Evolutionary conservation across 2,888 invertebrate species (phyloP).

Genomic region (Halictus quadricinctus): DNA sequence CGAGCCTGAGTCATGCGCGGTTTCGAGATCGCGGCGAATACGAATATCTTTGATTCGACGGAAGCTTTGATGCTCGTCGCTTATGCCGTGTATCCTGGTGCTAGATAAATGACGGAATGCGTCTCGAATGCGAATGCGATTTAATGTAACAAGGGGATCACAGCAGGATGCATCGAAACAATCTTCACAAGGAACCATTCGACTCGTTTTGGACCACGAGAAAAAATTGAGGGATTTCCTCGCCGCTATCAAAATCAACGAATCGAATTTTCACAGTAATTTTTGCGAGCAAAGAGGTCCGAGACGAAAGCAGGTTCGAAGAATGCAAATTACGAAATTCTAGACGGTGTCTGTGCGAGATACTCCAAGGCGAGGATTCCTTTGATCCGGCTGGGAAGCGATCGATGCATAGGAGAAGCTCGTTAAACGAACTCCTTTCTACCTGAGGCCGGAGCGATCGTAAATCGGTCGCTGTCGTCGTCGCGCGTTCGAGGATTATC

Average conservation of each 20-base stretch:
- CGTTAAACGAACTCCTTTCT: constrained; percentile 31
- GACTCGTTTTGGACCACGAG: no score
- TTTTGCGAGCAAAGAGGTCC: background rate
- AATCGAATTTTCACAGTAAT: background rate
- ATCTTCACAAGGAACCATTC: no score
- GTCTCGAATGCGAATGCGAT: background rate
- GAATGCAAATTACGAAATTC: constrained; percentile 38
- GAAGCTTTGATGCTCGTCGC: background rate
- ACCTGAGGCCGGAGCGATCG: constrained; percentile 17
- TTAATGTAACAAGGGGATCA: background rate
- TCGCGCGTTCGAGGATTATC: constrained; percentile 28
- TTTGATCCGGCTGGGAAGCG: constrained; percentile 53
- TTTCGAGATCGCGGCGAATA: constrained; percentile 21
- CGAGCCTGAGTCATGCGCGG: constrained; percentile 2
- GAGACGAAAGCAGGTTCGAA: constrained; percentile 12
- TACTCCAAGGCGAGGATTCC: constrained; percentile 22
- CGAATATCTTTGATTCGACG: constrained; percentile 7
- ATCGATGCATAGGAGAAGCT: constrained; percentile 30
- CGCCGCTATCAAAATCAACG: no score
- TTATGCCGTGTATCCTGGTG: background rate
- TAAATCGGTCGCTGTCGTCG: constrained; percentile 49
- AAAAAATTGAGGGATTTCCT: no score
- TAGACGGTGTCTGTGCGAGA: constrained; percentile 32
- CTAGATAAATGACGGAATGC: background rate
- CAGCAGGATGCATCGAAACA: no score